Base-by-base conservation (phyloP, 2,797 vertebrate genomes). In the Periparus ater region DNA sequence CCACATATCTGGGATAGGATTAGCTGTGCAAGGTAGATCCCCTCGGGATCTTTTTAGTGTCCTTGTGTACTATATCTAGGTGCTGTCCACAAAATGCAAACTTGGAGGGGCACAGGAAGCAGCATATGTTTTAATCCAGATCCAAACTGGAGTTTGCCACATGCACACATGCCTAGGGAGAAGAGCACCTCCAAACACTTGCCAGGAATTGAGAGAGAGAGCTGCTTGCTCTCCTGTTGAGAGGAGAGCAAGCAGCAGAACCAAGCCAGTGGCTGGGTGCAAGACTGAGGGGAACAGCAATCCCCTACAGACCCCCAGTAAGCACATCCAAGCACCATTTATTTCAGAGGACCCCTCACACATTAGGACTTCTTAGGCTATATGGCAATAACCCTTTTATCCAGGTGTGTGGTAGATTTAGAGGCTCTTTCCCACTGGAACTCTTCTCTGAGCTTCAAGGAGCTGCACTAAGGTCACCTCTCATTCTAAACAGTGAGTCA, bases 101-200 rank as follows among this genome's bases (percentile, higher is more conserved):
- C 44, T 63, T 7, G 2, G 58, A 47, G 23, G 45, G 20, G n/a
- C 23, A 27, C 0, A 2, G 79, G 40, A 81, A 60, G 17, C 29
- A 58, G 47, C 34, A 25, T 2, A 47, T 53, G 10, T 13, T 61
- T 85, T 34, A 14, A 26, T 18, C 29, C 67, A 23, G 32, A 16
- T 75, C 32, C 50, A 68, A 9, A 14, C 7, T 26, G 57, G 40
- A 74, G 38, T n/a, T 32, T 45, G 48, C 15, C 38, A 16, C 1
- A 0, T 6, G 6, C 4, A 4, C 19, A 22, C 3, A 0, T 13
- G 29, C 8, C n/a, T 1, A 2, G n/a, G 20, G 17, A 65, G 21
- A 32, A 40, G 18, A 32, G 4, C 10, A 50, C 38, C 45, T 76
- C 30, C 26, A 13, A n/a, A 30, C 13, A 22, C 23, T 55, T 60